Conservation (phyloP, 2,113 vertebrate genomes). For the Mustelus asterias region DNA sequence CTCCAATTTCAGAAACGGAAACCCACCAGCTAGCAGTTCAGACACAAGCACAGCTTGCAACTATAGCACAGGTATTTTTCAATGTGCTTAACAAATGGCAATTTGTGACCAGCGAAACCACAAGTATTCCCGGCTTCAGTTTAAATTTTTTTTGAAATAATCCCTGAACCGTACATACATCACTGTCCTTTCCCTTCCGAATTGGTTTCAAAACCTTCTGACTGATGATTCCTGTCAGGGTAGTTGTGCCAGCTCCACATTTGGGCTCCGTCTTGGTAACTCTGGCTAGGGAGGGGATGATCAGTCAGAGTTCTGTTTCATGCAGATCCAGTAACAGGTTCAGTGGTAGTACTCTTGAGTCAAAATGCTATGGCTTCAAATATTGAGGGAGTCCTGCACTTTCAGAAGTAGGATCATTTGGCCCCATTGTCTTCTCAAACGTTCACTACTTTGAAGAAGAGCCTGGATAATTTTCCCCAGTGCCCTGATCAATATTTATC, state of each 20-base stretch:
- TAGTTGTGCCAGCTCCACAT: neutral
- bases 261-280: neutral
- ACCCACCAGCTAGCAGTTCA: constrained; percentile 83
- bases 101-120: neutral
- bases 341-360: neutral
- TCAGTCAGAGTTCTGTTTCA: neutral
- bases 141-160: neutral
- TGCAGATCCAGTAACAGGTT: neutral
- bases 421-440: neutral
- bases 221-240: neutral
- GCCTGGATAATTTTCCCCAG: neutral
- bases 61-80: constrained; percentile 83
- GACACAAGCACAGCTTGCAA: constrained; percentile 80
- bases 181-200: neutral
- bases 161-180: neutral
- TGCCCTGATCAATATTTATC: neutral
- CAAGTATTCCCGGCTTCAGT: neutral
- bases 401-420: neutral
- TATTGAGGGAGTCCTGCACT: neutral
- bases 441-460: neutral
- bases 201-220: neutral
- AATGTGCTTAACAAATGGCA: constrained; percentile 38
- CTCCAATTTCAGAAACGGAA: constrained; percentile 85
- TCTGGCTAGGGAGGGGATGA: neutral
- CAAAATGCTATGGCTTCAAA: neutral